Evolutionary conservation across 1,140 invertebrate species (phyloP), one percentile per base, ranked within the genome.

Genomic region (Bicyclus anynana): DNA sequence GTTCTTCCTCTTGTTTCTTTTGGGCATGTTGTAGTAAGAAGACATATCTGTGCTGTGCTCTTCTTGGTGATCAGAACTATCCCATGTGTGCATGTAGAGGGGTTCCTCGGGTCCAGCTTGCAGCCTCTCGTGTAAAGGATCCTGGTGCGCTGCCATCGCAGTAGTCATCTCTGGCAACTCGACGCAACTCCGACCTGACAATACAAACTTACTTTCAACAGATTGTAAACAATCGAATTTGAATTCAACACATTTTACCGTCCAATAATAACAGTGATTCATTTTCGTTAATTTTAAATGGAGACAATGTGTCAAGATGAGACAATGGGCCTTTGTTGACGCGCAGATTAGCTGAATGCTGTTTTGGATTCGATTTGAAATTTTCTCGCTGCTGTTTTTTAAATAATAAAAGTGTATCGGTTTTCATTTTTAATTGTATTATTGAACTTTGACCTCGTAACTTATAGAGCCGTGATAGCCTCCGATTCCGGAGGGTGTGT

Each of bases 1-100:
- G 74, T 93, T 93, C 72, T 93, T 93, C 48, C 92, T 80, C 65
- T 93, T 93, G 77, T 93, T 93, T 54, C 91, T 84, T 76, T 91
- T 91, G 50, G 90, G 90, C 65, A 86, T 84, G 61, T 89, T 90
- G 65, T 84, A 87, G 71, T 90, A 89, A 0, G 88, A 85, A 5
- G 82, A 87, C 74, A 79, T 78, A 61, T 84, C 85, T 53, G 68
- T 68, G 81, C 89, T 89, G 80, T 81, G 80, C 72, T 80, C 85
- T 53, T 87, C 81, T 57, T 84, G 84, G 35, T 80, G 69, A 53
- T 85, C 74, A 42, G 74, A 67, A 48, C 75, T 63, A 57, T 83
- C 74, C 77, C 84, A 84, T 89, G 86, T n/a, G 69, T 89, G 84
- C 29, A 86, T 64, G 63, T 80, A 87, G 12, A 84, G 52, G 1